These are phyloP conservation scores for Dasypolia templi DNA, from an alignment of 2,888 invertebrate genomes.

Conservation along the genomic window DNA sequence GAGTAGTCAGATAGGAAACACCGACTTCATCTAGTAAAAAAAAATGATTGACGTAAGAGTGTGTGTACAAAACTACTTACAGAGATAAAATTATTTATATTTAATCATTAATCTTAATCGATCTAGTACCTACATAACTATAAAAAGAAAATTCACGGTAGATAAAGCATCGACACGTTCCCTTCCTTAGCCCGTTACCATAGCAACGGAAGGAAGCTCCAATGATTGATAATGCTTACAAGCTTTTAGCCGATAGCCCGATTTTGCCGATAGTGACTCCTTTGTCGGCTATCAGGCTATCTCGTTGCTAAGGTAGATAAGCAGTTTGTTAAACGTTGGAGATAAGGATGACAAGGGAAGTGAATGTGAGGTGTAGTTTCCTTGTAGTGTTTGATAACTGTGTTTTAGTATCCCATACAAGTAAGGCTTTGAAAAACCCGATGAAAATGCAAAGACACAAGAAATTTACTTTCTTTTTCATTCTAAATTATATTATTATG, in stretches of 20 bases:
- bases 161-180: constrained; percentile 5
- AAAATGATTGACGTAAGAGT: no score
- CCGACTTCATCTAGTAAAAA: no score
- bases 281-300: constrained; percentile 32
- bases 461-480: no score
- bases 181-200: constrained; percentile 40
- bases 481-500: no score
- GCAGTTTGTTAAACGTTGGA: constrained; percentile 12
- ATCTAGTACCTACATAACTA: no score
- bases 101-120: no score
- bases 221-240: constrained; percentile 60
- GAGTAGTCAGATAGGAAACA: no score
- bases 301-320: constrained; percentile 37
- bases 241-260: constrained; percentile 52
- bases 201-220: constrained; percentile 60
- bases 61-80: no score
- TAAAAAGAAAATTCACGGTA: constrained; percentile 28
- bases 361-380: not conserved
- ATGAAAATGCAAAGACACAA: no score
- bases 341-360: constrained; percentile 28
- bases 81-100: no score
- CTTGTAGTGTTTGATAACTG: not conserved
- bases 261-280: constrained; percentile 19
- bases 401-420: not conserved
- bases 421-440: not conserved